phyloP scores from a whole-genome alignment of 2,113 vertebrate genomes.

The Otus sunia region DNA sequence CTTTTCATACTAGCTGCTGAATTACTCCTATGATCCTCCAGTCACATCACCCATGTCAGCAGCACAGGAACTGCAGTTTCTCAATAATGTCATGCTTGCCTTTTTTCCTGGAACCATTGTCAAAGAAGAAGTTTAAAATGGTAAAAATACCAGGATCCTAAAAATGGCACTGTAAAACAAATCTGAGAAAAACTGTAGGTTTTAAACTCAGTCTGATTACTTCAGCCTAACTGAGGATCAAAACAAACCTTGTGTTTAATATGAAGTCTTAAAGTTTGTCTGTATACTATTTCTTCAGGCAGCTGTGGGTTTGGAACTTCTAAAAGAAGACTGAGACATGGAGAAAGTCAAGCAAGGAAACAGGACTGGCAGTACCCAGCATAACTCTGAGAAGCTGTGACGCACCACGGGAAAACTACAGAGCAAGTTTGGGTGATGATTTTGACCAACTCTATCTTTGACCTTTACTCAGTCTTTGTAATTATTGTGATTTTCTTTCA shows the following conservation, averaged over 20 bases:
- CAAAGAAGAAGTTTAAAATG: background rate
- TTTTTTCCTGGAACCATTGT: background rate
- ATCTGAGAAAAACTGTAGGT: background rate
- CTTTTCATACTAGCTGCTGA: background rate
- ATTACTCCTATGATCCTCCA: background rate
- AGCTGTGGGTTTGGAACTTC: background rate
- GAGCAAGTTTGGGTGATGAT: background rate
- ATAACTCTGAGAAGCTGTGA: background rate
- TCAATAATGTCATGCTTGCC: background rate
- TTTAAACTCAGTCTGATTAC: background rate
- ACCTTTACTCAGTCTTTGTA: slow-evolving; percentile 42
- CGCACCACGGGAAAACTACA: slow-evolving; percentile 28
- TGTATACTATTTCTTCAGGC: background rate
- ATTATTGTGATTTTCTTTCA: slow-evolving; percentile 57
- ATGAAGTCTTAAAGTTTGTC: background rate
- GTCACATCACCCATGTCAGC: background rate
- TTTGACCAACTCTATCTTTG: slow-evolving; percentile 13
- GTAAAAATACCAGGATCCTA: background rate
- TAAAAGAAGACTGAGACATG: background rate
- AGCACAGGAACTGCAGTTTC: background rate
- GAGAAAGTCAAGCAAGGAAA: background rate
- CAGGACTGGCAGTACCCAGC: background rate
- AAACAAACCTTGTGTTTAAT: background rate
- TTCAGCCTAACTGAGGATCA: background rate
- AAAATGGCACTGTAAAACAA: background rate